A percentile compares a stretch with the other conserved stretches of the same genome.
These are phyloP conservation scores for Eueides isabella DNA, from an alignment of 1,140 invertebrate genomes.

Conservation along the genomic window DNA sequence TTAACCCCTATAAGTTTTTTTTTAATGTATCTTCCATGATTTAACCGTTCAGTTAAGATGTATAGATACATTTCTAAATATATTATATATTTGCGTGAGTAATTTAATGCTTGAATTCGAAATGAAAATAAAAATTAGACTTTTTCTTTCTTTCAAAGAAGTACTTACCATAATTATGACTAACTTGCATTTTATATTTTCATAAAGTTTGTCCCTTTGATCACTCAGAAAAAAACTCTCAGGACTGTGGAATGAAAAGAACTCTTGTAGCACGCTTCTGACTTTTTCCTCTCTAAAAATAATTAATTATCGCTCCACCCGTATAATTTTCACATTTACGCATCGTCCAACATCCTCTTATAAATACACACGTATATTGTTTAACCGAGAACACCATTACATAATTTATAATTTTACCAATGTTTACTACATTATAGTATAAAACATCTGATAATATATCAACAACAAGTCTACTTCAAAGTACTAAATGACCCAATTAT, in stretches of 20 bases:
- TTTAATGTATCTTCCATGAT: no score
- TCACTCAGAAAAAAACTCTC: background rate
- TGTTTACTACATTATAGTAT: no score
- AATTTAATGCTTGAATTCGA: no score
- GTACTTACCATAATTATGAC: background rate
- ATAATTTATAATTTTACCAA: background rate
- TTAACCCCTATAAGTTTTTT: no score
- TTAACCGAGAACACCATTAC: background rate
- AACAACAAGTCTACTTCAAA: no score
- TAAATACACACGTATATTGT: background rate
- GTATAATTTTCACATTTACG: conserved; percentile 35
- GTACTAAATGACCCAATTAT: no score
- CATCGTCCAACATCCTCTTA: conserved; percentile 7
- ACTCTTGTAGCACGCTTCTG: conserved; percentile 16
- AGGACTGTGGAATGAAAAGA: conserved; percentile 7
- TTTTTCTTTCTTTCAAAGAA: background rate
- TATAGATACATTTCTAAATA: no score
- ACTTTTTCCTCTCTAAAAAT: conserved; percentile 33
- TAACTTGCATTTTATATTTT: conserved; percentile 14
- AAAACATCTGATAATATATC: no score
- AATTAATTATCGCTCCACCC: conserved; percentile 33
- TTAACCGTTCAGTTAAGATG: no score
- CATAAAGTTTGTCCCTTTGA: conserved; percentile 12
- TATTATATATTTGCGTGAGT: no score
- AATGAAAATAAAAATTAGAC: background rate